Evolutionary conservation across 92 coral and sea anemone genomes (phyloP), one percentile per base, ranked within the genome.

Genomic region (Umimayanthus kanabou): DNA sequence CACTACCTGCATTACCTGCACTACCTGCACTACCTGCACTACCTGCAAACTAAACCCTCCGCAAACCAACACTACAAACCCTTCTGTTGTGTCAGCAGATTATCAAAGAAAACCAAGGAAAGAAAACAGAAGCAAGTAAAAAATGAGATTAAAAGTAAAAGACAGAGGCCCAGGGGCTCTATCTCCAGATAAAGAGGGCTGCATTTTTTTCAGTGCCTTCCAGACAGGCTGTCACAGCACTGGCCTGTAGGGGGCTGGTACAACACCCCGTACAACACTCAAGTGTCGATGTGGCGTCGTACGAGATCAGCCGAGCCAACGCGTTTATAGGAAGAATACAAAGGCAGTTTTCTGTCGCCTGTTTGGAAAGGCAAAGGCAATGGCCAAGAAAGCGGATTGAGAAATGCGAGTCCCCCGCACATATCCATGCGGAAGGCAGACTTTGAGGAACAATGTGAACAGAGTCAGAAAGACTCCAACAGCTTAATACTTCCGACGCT

Each of bases 361-460:
- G 75, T 83, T 76, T 67, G 79, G 88, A 28, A 88, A 85, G 89
- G 73, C 84, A 39, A 33, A 33, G 37, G 37, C 37, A 84, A 84
- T 91, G 91, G 91, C 91, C 77, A 85, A 91, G 61, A 88, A 13
- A 69, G 91, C 91, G 29, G 85, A 79, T 75, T 79, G 70, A 40
- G 77, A 91, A 69, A 74, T 91, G 71, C 72, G 45, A 40, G 85
- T 88, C 85, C 91, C 91, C 28, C 89, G 91, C 45, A 87, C 81
- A 15, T n/a, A n/a, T n/a, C n/a, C n/a, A n/a, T 91, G 91, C 85
- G 93, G 91, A 82, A 85, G 89, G 25, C 91, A 91, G 86, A 91
- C 57, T 49, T 49, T 49, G 57, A 6, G 4, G 13, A 49, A 49
- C 57, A 49, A 49, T 11, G 57, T 49, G 57, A 11, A 6, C 57